Evolutionary conservation across 2,113 vertebrate species (phyloP).

Genomic region (Psittacula cyanocephala): DNA sequence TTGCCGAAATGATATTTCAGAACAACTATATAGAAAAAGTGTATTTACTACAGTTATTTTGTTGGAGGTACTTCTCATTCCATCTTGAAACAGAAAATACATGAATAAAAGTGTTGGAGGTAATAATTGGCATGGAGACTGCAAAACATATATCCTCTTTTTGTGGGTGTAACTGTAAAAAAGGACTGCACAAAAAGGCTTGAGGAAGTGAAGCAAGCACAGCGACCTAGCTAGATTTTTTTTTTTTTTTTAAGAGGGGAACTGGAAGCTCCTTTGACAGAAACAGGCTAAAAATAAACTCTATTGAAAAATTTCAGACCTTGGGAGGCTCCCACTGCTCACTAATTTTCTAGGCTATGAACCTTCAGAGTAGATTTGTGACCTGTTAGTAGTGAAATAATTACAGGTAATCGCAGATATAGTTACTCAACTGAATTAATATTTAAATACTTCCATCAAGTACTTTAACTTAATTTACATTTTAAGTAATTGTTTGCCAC

Average conservation of each 20-base stretch:
- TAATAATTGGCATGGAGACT: not conserved
- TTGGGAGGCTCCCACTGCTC: not conserved
- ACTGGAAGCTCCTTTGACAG: constrained; percentile 46
- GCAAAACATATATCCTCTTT: constrained; percentile 25
- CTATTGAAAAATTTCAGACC: not conserved
- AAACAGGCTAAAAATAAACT: constrained; percentile 9
- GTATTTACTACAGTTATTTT: not conserved
- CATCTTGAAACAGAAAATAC: not conserved
- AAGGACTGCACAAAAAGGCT: constrained; percentile 4
- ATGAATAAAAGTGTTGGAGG: not conserved
- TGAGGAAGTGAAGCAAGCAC: constrained; percentile 60
- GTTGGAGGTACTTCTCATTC: not conserved
- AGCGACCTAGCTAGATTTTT: not conserved
- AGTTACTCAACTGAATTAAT: not conserved
- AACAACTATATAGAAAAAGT: not conserved
- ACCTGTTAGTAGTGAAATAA: not conserved
- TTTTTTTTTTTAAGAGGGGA: constrained; percentile 5
- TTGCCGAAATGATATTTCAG: not conserved
- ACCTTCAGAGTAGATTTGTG: not conserved
- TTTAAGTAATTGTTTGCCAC: not conserved
- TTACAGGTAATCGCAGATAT: not conserved
- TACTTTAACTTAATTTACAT: not conserved
- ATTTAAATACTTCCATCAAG: not conserved
- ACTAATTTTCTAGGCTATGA: not conserved
- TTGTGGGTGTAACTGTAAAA: constrained; percentile 41